These are phyloP conservation scores for Catharus fuscescens DNA, from an alignment of 2,113 vertebrate genomes.

Conservation along the genomic window DNA sequence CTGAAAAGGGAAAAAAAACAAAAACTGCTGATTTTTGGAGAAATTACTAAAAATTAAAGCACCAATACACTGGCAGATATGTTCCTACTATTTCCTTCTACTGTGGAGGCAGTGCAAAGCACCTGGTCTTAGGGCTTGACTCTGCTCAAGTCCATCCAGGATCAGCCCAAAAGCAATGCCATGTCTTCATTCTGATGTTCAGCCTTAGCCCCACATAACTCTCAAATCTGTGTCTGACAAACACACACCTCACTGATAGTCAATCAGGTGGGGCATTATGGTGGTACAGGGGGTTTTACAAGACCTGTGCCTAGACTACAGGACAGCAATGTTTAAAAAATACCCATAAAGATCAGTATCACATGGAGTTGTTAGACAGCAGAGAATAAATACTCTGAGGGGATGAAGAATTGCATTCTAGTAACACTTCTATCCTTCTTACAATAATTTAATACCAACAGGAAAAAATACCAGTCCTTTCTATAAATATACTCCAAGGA, in stretches of 20 bases:
- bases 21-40: neutral
- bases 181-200: neutral
- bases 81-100: neutral
- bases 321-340: neutral
- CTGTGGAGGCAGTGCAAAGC: neutral
- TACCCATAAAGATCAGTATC: neutral
- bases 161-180: neutral
- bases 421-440: neutral
- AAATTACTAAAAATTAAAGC: neutral
- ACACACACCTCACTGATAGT: neutral
- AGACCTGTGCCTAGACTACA: neutral
- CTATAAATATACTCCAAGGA: constrained; percentile 16
- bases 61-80: neutral
- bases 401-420: neutral
- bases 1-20: fast-evolving
- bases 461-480: constrained; percentile 18
- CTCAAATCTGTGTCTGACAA: neutral
- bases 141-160: neutral
- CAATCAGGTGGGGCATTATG: fast-evolving
- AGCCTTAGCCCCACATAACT: neutral
- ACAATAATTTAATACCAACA: neutral
- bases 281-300: neutral
- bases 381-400: neutral
- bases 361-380: neutral
- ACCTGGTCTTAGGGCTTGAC: neutral